phyloP scores from a whole-genome alignment of 2,113 vertebrate species.

The Sprattus sprattus region DNA sequence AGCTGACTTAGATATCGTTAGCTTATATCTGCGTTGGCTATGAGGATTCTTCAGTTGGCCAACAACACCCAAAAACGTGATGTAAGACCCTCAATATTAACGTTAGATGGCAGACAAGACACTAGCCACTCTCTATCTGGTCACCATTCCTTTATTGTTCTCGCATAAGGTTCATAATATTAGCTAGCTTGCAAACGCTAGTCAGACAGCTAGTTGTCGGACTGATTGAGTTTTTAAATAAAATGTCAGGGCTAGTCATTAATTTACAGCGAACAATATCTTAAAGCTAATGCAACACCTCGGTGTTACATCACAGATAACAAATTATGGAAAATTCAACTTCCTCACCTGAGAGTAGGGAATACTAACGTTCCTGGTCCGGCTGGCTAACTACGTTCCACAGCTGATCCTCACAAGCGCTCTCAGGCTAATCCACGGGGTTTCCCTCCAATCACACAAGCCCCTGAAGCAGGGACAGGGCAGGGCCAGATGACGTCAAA shows the following conservation, averaged over 20 bases:
- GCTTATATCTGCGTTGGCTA: neutral
- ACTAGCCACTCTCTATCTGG: slow-evolving; percentile 8
- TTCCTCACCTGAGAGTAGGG: slow-evolving; percentile 61
- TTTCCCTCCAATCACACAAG: slow-evolving; percentile 85
- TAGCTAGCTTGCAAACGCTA: slow-evolving; percentile 8
- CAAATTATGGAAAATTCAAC: neutral
- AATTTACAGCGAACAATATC: neutral
- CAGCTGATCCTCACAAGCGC: slow-evolving; percentile 69
- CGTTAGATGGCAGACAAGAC: neutral
- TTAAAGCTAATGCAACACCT: neutral
- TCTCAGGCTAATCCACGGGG: slow-evolving; percentile 85
- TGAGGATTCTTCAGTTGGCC: neutral
- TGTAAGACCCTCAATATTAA: neutral
- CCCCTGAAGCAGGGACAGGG: slow-evolving; percentile 66
- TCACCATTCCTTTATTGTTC: slow-evolving; percentile 16
- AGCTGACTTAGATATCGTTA: neutral
- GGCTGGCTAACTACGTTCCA: slow-evolving; percentile 65
- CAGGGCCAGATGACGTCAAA: slow-evolving; percentile 84
- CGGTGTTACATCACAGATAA: neutral
- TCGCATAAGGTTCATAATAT: slow-evolving; percentile 2
- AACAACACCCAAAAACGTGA: neutral
- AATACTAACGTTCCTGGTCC: slow-evolving; percentile 64
- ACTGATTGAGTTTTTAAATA: neutral
- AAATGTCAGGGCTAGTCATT: neutral
- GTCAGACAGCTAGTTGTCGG: neutral